Conservation (phyloP, 2,113 vertebrate genomes). For the Tychaedon coryphoeus region DNA sequence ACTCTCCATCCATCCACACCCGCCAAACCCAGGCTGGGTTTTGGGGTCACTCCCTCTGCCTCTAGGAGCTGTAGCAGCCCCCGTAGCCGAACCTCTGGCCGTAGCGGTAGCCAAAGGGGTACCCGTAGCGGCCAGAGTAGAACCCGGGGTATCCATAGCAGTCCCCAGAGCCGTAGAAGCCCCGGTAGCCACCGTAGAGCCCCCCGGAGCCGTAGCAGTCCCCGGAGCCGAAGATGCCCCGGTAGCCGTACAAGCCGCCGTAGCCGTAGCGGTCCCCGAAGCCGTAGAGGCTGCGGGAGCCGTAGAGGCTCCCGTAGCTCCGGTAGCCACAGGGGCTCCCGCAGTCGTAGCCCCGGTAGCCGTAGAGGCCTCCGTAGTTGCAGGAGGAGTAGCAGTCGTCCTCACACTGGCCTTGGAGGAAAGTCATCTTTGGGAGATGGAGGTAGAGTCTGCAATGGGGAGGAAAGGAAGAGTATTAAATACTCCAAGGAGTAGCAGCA, state of each 20-base stretch:
- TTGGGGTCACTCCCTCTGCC: fast-evolving
- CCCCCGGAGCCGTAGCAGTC: not conserved
- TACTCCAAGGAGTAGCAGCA: not conserved
- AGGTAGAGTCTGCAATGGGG: not conserved
- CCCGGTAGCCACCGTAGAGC: not conserved
- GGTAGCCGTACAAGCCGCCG: not conserved
- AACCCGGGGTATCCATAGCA: not conserved
- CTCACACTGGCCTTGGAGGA: not conserved
- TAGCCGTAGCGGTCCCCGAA: not conserved
- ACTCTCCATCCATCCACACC: fast-evolving
- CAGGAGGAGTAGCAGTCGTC: constrained; percentile 38
- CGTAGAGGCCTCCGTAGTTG: not conserved
- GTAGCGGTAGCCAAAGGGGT: not conserved
- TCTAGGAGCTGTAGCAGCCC: not conserved
- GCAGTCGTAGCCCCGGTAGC: not conserved
- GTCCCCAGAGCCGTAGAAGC: not conserved
- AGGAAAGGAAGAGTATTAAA: not conserved
- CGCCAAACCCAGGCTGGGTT: not conserved
- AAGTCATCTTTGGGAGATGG: not conserved
- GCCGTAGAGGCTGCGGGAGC: not conserved
- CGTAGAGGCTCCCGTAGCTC: not conserved
- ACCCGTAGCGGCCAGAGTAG: not conserved
- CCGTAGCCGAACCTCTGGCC: not conserved
- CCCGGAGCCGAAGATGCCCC: not conserved
- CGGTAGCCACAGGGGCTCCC: not conserved